Conservation (phyloP, 2,113 vertebrate species). For the Scolopax mira region DNA sequence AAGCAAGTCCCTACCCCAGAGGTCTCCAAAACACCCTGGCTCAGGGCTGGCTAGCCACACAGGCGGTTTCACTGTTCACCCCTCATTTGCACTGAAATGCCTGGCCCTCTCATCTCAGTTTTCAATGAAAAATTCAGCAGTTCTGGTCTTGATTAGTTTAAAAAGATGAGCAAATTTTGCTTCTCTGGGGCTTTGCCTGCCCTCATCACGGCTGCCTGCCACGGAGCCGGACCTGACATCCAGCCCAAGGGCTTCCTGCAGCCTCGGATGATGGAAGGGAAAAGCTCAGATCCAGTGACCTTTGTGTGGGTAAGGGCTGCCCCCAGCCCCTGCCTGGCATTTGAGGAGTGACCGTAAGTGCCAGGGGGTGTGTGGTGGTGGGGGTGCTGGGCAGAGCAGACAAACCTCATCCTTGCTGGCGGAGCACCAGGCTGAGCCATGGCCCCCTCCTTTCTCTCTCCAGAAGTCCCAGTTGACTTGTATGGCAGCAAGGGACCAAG, state of each 20-base stretch:
- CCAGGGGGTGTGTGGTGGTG: neutral
- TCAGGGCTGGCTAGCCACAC: neutral
- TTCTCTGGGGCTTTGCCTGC: neutral
- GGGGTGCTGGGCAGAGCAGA: neutral
- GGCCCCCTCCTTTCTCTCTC: neutral
- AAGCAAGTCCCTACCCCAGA: neutral
- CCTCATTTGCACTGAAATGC: neutral
- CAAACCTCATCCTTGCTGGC: neutral
- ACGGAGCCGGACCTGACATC: neutral
- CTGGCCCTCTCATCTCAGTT: neutral
- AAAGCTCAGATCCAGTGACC: neutral
- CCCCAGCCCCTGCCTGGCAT: neutral
- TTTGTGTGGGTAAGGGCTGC: neutral
- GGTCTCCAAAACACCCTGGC: neutral
- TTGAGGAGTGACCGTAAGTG: neutral
- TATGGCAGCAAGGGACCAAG: accelerated
- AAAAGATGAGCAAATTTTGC: neutral
- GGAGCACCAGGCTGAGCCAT: neutral
- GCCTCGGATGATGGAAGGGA: neutral
- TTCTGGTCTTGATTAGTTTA: accelerated
- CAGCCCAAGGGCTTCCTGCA: neutral
- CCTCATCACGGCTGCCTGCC: accelerated
- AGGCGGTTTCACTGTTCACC: neutral
- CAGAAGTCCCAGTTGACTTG: neutral
- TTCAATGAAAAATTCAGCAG: neutral